A percentile compares a stretch with the other conserved stretches of the same genome.
Evolutionary conservation across 2,797 vertebrate species (phyloP).

Genomic region (Gymnothorax reevesii): DNA sequence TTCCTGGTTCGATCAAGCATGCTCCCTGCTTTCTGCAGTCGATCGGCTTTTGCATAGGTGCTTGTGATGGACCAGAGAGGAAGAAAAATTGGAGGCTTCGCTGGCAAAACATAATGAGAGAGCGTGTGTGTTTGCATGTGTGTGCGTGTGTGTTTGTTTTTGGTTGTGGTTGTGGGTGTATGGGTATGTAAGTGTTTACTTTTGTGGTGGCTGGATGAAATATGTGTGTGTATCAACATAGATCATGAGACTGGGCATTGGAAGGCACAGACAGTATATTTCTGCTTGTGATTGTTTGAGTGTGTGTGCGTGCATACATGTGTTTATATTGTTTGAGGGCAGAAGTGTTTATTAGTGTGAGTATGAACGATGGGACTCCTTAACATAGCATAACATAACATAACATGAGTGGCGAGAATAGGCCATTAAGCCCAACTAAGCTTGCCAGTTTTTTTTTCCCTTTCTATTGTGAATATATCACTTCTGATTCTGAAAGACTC

Average conservation of each 20-base stretch:
- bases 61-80: slow-evolving; percentile 3
- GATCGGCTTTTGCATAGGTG: slow-evolving; percentile 11
- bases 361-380: too few species aligned
- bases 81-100: background rate
- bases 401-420: too few species aligned
- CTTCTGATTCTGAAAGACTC: too few species aligned
- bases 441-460: too few species aligned
- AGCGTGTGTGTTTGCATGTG: background rate
- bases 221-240: too few species aligned
- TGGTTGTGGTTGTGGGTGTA: background rate
- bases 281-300: background rate
- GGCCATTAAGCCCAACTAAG: too few species aligned
- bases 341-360: too few species aligned
- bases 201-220: too few species aligned
- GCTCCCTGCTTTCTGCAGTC: background rate
- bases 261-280: too few species aligned
- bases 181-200: background rate
- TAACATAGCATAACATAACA: too few species aligned
- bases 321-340: background rate
- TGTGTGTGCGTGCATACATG: background rate
- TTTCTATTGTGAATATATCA: too few species aligned
- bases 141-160: background rate
- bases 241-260: too few species aligned
- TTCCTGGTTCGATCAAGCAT: background rate
- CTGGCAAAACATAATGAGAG: background rate